Evolutionary conservation across 37 sponge, comb jelly and placozoan species (phyloP), one percentile per base, ranked within the genome.

Genomic region (Crambe crambe): DNA sequence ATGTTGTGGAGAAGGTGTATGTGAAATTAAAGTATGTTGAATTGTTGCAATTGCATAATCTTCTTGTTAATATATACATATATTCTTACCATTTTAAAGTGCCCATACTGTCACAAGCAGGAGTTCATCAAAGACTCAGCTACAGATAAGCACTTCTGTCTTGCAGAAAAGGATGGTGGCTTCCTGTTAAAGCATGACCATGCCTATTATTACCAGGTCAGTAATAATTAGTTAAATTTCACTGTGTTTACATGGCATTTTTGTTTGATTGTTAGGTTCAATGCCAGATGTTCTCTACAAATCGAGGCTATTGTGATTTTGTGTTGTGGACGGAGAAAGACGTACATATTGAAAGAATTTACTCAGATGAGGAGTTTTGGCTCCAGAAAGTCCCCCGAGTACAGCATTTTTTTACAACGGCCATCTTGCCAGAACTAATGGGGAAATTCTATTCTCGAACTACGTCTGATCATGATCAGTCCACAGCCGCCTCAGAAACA

Each of bases 1-100:
- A 18, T 92, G 89, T 58, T 92, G 89, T 70, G 77, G 89, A 0
- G 40, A 82, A 32, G 88, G 92, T 1, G 39, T 90, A 41, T 82
- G 38, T 41, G 87, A 86, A 74, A 65, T 86, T 18, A 86, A 87
- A 57, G 82, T 81, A 39, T 4, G 43, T 34, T 22, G 8, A 31
- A 5, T 29, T 58, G 39, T n/a, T 4, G 3, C 27, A 25, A 20
- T 10, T 4, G 3, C 27, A 21, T 72, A 25, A 41, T 72, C 5
- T 20, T 44, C 17, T 30, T 66, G 23, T 69, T 21, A 5, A 26
- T 37, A 23, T 38, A 2, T 27, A n/a, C 3, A 17, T 71, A 40
- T 81, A 3, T 20, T 30, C 34, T 82, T 37, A 40, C 3, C 10
- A 9, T 71, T 37, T 23, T 35, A 23, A 30, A 70, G 69, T 81